A percentile compares a stretch with the other conserved stretches of the same genome.
These are phyloP conservation scores for Timema cristinae DNA, from an alignment of 2,888 invertebrate genomes.

Conservation along the genomic window DNA sequence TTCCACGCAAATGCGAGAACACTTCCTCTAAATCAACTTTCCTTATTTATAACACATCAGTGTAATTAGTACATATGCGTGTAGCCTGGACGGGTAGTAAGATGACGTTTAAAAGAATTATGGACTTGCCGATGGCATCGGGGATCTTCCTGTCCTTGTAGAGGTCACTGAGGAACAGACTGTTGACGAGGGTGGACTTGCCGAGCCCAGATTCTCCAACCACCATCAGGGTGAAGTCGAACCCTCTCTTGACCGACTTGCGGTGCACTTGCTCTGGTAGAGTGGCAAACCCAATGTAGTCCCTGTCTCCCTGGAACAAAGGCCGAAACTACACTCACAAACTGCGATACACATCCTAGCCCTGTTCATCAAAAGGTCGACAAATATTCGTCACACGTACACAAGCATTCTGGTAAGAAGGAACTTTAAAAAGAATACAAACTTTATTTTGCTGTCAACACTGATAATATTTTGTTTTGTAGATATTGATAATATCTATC, in stretches of 20 bases:
- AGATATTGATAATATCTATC: no score
- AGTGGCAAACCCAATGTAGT: constrained; percentile 93
- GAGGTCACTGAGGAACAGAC: constrained; percentile 87
- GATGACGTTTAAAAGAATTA: background rate
- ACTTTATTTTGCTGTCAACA: background rate
- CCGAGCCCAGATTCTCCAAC: constrained; percentile 93
- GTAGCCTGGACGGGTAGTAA: constrained; percentile 11
- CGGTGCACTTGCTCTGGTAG: constrained; percentile 94
- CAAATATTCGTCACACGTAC: no score
- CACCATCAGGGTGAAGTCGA: constrained; percentile 96
- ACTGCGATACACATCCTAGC: background rate
- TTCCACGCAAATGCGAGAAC: no score
- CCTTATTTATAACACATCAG: no score
- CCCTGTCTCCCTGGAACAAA: constrained; percentile 47
- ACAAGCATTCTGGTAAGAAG: background rate
- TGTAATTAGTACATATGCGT: no score
- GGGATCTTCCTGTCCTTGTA: constrained; percentile 79
- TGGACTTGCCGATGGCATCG: constrained; percentile 60
- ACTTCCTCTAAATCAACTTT: no score
- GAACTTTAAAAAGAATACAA: background rate
- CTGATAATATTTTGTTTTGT: no score
- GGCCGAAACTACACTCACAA: constrained; percentile 12
- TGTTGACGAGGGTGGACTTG: constrained; percentile 92
- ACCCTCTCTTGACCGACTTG: constrained; percentile 93
- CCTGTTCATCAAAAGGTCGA: background rate